These are phyloP conservation scores for Entomobrya multifasciata DNA, from an alignment of 2,888 invertebrate genomes.

Conservation along the genomic window DNA sequence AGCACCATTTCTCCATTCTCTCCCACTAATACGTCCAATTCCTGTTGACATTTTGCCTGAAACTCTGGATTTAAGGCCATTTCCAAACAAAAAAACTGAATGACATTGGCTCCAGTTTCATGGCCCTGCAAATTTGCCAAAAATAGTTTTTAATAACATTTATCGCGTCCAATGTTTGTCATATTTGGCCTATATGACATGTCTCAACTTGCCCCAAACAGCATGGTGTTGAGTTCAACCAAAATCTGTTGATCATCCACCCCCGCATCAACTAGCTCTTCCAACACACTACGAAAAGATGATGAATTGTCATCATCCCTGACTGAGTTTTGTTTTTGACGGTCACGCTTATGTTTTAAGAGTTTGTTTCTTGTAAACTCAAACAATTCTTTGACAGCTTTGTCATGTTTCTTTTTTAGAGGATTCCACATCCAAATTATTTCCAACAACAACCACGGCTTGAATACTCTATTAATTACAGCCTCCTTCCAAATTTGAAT, in stretches of 20 bases:
- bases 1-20: neutral
- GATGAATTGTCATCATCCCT: too few relatives aligned
- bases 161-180: neutral
- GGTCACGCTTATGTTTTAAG: neutral
- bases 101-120: slow-evolving; percentile 7
- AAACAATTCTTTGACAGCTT: neutral
- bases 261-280: slow-evolving; percentile 21
- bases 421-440: neutral
- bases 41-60: slow-evolving; percentile 1
- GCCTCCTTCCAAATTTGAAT: neutral
- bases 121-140: neutral
- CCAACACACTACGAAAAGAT: slow-evolving; percentile 1
- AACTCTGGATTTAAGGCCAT: neutral
- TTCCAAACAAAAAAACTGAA: neutral
- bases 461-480: neutral
- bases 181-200: neutral
- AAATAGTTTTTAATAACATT: neutral
- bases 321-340: neutral
- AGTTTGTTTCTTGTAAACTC: neutral
- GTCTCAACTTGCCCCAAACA: slow-evolving; percentile 10
- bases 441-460: neutral
- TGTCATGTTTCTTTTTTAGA: neutral
- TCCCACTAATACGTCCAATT: neutral
- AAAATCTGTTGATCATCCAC: slow-evolving; percentile 16
- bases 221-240: slow-evolving; percentile 12